Evolutionary conservation across 2,888 invertebrate species (phyloP).

Genomic region (Trissolcus japonicus): DNA sequence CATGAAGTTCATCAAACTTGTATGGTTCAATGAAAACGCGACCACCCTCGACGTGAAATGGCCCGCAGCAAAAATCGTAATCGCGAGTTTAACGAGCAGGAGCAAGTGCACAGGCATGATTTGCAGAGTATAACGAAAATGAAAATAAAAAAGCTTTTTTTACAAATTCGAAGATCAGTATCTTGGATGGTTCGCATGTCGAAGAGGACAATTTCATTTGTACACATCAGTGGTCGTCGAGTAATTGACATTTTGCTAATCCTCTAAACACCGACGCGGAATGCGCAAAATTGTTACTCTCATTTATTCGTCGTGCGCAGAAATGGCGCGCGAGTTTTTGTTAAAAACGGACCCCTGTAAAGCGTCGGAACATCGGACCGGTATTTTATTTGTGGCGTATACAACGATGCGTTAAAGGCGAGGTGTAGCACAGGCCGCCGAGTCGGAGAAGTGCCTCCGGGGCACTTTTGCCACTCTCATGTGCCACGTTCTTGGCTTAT

Average conservation of each 20-base stretch:
- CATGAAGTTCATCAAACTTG: slow-evolving; percentile 38
- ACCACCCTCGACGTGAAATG: slow-evolving; percentile 53
- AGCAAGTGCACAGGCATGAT: slow-evolving; percentile 27
- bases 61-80: slow-evolving; percentile 38
- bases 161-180: too few species aligned
- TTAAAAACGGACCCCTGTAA: slow-evolving; percentile 63
- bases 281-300: too few species aligned
- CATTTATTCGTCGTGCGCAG: too few species aligned
- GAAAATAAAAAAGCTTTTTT: neutral
- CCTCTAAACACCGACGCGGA: too few species aligned
- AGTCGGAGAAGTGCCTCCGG: slow-evolving; percentile 61
- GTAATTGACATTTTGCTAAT: neutral
- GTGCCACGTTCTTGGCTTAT: slow-evolving; percentile 58
- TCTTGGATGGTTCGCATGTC: neutral
- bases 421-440: slow-evolving; percentile 49
- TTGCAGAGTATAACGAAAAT: slow-evolving; percentile 8
- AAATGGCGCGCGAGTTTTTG: slow-evolving; percentile 6
- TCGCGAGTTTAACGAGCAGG: slow-evolving; percentile 33
- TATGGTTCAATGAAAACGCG: slow-evolving; percentile 46
- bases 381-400: slow-evolving; percentile 65
- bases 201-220: slow-evolving; percentile 15
- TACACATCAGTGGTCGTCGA: slow-evolving; percentile 4
- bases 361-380: slow-evolving; percentile 66
- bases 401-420: slow-evolving; percentile 53
- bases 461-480: slow-evolving; percentile 67